phyloP scores from a whole-genome alignment of 2,797 vertebrate genomes.

The Eulemur mongoz region DNA sequence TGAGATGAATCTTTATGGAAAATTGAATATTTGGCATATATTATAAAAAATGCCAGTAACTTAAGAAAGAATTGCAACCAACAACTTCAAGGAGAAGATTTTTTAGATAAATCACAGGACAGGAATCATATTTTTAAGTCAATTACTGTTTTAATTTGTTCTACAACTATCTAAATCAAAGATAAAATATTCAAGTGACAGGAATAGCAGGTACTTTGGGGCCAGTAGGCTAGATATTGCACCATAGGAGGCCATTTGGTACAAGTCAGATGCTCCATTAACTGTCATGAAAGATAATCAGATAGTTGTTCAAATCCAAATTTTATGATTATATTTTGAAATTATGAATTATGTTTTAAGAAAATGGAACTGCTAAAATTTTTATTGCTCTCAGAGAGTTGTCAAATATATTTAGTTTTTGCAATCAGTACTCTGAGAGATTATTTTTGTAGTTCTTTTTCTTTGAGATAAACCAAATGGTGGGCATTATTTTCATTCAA shows the following conservation, averaged over 20 bases:
- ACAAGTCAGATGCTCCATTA: not conserved
- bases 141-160: not conserved
- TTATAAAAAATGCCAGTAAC: not conserved
- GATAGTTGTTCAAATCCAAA: not conserved
- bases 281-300: not conserved
- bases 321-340: not conserved
- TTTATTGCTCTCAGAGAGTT: not conserved
- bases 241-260: not conserved
- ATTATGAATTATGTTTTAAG: constrained; percentile 21
- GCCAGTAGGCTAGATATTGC: not conserved
- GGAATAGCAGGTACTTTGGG: not conserved
- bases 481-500: constrained; percentile 56
- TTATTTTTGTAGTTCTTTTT: constrained; percentile 10
- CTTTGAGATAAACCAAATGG: constrained; percentile 53
- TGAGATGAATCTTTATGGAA: not conserved
- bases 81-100: not conserved
- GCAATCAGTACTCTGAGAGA: constrained; percentile 1
- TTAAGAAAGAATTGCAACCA: not conserved
- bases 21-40: not conserved
- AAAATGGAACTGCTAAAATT: not conserved
- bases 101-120: not conserved
- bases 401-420: constrained; percentile 21
- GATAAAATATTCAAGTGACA: not conserved
- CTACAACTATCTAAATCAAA: not conserved
- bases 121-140: not conserved